Conservation (phyloP, 2,888 invertebrate species). For the Lycocerus yunnanus region DNA sequence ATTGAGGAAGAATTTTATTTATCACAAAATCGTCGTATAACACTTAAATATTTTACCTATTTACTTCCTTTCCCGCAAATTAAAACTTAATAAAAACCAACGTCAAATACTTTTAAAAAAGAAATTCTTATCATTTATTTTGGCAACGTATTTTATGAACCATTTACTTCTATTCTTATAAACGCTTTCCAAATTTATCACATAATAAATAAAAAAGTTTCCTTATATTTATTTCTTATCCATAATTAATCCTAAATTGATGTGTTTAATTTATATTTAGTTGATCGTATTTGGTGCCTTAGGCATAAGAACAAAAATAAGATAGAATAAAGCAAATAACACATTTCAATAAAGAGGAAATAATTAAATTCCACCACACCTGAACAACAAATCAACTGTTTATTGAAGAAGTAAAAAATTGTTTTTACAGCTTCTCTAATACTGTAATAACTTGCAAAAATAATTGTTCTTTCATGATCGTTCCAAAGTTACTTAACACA, state of each 20-base stretch:
- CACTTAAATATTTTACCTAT: not conserved
- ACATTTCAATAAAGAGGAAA: not conserved
- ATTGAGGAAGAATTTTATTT: not conserved
- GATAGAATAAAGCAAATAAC: not conserved
- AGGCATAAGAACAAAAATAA: not conserved
- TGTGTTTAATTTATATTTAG: not conserved
- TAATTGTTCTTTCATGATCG: not conserved
- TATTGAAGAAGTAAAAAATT: too few species aligned
- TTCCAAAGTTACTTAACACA: not conserved
- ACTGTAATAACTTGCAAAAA: too few species aligned
- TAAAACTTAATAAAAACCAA: not conserved
- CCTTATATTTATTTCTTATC: not conserved
- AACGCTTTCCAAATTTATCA: not conserved
- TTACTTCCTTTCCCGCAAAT: not conserved
- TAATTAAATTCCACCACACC: not conserved
- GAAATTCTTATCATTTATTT: not conserved
- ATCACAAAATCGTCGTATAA: not conserved
- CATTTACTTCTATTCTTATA: not conserved
- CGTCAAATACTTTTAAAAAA: not conserved
- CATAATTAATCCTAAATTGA: not conserved
- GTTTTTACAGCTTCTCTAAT: too few species aligned
- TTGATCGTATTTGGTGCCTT: not conserved
- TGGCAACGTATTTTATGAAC: not conserved
- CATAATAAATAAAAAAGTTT: not conserved
- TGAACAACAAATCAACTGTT: not conserved